Conservation (phyloP, 1,140 invertebrate genomes). For the Camponotus pennsylvanicus region DNA sequence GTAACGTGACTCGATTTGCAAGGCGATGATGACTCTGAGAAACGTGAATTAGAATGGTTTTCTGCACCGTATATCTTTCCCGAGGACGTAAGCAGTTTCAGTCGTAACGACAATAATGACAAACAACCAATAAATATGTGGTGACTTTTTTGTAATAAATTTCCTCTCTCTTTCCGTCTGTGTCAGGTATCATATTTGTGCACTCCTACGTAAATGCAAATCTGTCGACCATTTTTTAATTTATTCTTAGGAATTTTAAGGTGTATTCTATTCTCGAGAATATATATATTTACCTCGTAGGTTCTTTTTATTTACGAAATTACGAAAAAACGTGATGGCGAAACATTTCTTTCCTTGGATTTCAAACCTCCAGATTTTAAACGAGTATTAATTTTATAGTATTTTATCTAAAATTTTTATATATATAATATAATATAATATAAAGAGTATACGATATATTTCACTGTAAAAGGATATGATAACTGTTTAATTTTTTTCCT, state of each 20-base stretch:
- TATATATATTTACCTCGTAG: background rate
- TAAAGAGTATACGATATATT: background rate
- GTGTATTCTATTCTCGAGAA: background rate
- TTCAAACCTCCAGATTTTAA: background rate
- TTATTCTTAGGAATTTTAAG: background rate
- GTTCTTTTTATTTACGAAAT: background rate
- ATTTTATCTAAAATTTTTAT: background rate
- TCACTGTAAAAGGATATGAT: background rate
- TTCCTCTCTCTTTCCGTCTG: background rate
- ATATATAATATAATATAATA: background rate
- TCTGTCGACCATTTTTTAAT: constrained; percentile 5
- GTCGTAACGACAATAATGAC: background rate
- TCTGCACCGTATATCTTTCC: background rate
- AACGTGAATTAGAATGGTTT: constrained; percentile 9
- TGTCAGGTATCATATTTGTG: too few relatives aligned
- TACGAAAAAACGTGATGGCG: background rate
- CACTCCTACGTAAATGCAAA: constrained; percentile 10
- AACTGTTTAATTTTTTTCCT: background rate
- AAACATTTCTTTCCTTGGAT: background rate
- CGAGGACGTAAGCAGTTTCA: background rate
- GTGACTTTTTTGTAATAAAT: constrained; percentile 34
- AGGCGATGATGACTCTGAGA: constrained; percentile 9
- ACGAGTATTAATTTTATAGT: background rate
- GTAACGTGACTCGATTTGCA: background rate
- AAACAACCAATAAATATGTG: constrained; percentile 24